Conservation (phyloP, 2,113 vertebrate species). For the Gopherus evgoodei region DNA sequence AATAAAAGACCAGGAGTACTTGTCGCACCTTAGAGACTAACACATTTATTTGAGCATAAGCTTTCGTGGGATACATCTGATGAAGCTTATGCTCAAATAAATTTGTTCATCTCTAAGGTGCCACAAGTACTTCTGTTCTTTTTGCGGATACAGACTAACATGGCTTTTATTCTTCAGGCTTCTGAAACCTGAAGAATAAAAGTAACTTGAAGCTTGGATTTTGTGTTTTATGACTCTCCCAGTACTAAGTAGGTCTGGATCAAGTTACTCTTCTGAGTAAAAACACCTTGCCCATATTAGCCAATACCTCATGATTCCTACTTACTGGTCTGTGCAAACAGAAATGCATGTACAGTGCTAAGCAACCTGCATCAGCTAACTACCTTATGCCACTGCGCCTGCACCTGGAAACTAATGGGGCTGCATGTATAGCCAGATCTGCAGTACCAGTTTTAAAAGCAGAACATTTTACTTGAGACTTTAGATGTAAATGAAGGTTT, state of each 20-base stretch:
- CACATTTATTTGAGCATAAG: no score
- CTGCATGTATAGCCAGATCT: constrained; percentile 28
- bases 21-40: no score
- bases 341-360: constrained; percentile 55
- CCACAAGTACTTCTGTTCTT: no score
- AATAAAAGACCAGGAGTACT: not conserved
- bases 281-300: constrained; percentile 53
- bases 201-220: not conserved
- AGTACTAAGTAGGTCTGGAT: constrained; percentile 31
- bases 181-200: not conserved
- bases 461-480: constrained; percentile 21
- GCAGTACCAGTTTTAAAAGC: constrained; percentile 3
- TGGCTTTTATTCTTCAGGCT: no score
- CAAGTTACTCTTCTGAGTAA: constrained; percentile 29
- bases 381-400: constrained; percentile 25
- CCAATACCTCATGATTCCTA: constrained; percentile 59
- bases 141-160: no score
- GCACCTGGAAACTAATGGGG: constrained; percentile 14
- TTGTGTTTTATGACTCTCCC: not conserved
- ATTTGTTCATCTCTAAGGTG: no score
- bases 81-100: no score
- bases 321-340: constrained; percentile 50
- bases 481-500: constrained; percentile 25
- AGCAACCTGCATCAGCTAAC: constrained; percentile 48
- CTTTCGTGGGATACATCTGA: no score